phyloP scores from a whole-genome alignment of 1,140 invertebrate species.

The Caenorhabditis elegans region WBcel235 BX284606.5:15324501-15325000 shows the following conservation, averaged over 20 bases:
- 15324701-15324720: neutral
- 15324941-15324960: neutral
- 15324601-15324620: conserved; percentile 7
- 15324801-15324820: neutral
- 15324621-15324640: conserved; percentile 1
- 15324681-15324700: neutral
- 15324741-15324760: neutral
- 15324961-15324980: neutral
- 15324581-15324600: conserved; percentile 3
- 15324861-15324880: neutral
- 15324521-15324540: neutral
- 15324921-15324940: conserved; percentile 5
- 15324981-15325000: neutral
- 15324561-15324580: neutral
- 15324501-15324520: conserved; percentile 6
- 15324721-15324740: neutral
- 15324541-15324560: neutral
- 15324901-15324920: neutral
- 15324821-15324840: neutral
- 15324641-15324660: neutral
- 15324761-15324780: too few relatives aligned
- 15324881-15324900: neutral
- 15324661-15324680: conserved; percentile 10
- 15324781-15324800: neutral
- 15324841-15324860: neutral